Conservation (phyloP, 2,797 vertebrate genomes). For the Diplodus sargus region DNA sequence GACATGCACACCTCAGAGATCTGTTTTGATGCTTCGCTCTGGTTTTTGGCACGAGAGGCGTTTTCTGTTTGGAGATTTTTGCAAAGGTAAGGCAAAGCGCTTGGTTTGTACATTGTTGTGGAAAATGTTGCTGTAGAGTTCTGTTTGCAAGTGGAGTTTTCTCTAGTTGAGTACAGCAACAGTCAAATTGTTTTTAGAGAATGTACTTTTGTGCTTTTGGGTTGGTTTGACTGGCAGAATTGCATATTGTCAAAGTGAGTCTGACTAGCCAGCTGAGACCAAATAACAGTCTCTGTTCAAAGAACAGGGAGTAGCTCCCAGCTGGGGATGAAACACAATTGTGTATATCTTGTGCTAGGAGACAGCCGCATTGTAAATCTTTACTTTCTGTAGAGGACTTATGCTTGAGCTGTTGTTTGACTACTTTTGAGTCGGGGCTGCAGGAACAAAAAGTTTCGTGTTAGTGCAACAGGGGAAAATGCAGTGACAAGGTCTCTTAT, state of each 20-base stretch:
- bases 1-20: slow-evolving; percentile 33
- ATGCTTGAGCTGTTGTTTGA: slow-evolving; percentile 31
- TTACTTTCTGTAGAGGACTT: slow-evolving; percentile 39
- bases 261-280: slow-evolving; percentile 48
- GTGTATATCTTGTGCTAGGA: slow-evolving; percentile 25
- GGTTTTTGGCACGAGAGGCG: not conserved
- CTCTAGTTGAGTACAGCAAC: not conserved
- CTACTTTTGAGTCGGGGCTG: slow-evolving; percentile 15
- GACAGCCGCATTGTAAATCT: slow-evolving; percentile 53
- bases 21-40: slow-evolving; percentile 8
- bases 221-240: slow-evolving; percentile 36
- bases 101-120: not conserved
- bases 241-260: slow-evolving; percentile 54
- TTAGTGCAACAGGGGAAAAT: not conserved
- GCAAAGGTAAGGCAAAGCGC: not conserved
- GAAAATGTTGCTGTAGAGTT: not conserved
- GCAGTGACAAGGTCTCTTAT: slow-evolving; percentile 17
- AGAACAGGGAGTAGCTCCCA: slow-evolving; percentile 27
- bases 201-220: slow-evolving; percentile 11
- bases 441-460: slow-evolving; percentile 43
- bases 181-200: slow-evolving; percentile 4
- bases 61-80: slow-evolving; percentile 1
- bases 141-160: not conserved
- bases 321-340: slow-evolving; percentile 50
- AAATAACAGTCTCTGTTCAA: slow-evolving; percentile 58